A percentile compares a stretch with the other conserved stretches of the same genome.
Conservation (phyloP, 2,888 invertebrate genomes). For the Nomada ferruginata region DNA sequence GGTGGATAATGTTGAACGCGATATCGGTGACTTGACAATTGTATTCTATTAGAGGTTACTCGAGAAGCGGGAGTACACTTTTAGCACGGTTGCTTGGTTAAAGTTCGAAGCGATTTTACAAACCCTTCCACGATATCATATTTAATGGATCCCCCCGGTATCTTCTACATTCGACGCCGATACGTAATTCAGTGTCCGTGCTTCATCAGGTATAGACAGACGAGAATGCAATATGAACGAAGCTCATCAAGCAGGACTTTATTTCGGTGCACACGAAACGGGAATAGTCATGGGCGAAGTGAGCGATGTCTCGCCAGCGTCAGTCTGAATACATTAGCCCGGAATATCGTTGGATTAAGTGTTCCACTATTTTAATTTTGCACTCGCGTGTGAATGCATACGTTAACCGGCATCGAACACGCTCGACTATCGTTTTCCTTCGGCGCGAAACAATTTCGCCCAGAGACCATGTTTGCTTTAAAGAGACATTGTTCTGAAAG, state of each 20-base stretch:
- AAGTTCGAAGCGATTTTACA: no score
- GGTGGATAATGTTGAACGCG: conserved; percentile 10
- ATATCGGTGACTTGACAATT: conserved; percentile 14
- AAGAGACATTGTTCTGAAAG: no score
- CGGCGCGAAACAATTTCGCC: no score
- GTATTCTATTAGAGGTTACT: conserved; percentile 1
- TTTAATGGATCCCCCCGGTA: neutral
- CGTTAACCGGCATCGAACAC: no score
- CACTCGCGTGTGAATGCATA: no score
- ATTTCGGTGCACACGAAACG: neutral
- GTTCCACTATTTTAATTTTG: no score
- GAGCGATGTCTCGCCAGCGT: neutral
- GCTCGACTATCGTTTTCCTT: no score
- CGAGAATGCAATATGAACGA: neutral
- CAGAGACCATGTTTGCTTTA: no score
- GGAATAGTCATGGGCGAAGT: neutral
- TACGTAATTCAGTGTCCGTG: neutral
- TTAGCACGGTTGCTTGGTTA: no score
- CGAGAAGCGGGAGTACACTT: neutral
- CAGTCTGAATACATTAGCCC: neutral
- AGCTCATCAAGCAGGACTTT: neutral
- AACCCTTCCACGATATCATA: neutral
- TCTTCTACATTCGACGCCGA: neutral
- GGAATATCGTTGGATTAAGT: no score
- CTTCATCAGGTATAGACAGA: neutral